A percentile compares a stretch with the other conserved stretches of the same genome.
Evolutionary conservation across 1,140 invertebrate species (phyloP).

Genomic region (Gryllus bimaculatus): DNA sequence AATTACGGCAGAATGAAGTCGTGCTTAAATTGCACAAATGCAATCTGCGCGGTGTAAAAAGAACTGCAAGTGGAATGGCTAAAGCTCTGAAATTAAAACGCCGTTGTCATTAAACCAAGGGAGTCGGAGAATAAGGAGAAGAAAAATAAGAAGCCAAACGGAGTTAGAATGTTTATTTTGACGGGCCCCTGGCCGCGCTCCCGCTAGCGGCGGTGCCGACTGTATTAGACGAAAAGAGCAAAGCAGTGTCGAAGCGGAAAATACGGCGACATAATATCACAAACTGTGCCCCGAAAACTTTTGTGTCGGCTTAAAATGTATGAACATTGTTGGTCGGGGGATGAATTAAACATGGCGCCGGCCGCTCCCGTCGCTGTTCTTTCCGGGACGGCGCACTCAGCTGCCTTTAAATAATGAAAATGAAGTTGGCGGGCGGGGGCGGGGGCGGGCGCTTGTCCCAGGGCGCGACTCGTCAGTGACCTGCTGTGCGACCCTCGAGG

Average conservation of each 20-base stretch:
- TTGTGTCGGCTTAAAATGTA: too few relatives aligned
- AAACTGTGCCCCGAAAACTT: too few relatives aligned
- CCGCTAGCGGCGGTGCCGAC: too few relatives aligned
- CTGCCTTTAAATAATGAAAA: not conserved
- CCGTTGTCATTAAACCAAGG: not conserved
- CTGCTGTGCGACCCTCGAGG: too few relatives aligned
- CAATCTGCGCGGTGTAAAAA: not conserved
- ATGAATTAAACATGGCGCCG: too few relatives aligned
- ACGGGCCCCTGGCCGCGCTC: too few relatives aligned
- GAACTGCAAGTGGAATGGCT: not conserved
- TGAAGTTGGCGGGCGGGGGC: not conserved
- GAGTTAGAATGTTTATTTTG: not conserved
- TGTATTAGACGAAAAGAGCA: too few relatives aligned
- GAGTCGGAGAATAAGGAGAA: not conserved
- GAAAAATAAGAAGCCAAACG: not conserved
- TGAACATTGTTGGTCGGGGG: too few relatives aligned
- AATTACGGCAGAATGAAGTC: not conserved
- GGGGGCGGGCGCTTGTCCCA: not conserved
- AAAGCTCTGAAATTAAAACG: not conserved
- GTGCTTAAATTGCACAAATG: not conserved
- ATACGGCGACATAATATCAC: too few relatives aligned
- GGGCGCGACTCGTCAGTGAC: not conserved
- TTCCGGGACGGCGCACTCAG: not conserved
- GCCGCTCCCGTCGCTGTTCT: too few relatives aligned
- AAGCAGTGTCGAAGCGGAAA: too few relatives aligned